Base-by-base conservation (phyloP, 2,797 vertebrate species). In the Nyctibius grandis region DNA sequence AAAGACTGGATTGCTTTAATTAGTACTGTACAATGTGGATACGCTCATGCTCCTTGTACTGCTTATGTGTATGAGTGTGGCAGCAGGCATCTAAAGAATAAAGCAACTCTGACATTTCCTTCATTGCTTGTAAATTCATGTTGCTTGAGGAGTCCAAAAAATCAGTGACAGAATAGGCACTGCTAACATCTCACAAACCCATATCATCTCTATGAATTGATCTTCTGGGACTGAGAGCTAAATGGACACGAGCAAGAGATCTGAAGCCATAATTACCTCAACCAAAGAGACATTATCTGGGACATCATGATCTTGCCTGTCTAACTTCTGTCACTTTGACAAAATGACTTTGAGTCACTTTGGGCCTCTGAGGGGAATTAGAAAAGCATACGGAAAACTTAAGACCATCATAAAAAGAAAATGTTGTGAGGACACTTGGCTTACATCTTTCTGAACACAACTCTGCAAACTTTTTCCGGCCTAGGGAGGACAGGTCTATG, bases 271-370 rank as follows among this genome's bases (percentile, higher is more conserved):
- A 97, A 96, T 95, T 95, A 91, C 89, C 65, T 96, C 89, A 90
- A n/a, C 61, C 38, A 53, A 88, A 83, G 67, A 93, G 44, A 91
- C 54, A 54, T 91, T 96, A 94, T 94, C 86, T 97, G 86, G 88
- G 93, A 93, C 95, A 96, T 60, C 67, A 29, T 70, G 86, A 96
- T 94, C 93, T 96, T 75, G 54, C 86, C 70, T 93, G 80, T 56
- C 90, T 96, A 94, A 91, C 73, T 95, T 85, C 67, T 91, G 91
- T 92, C 90, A 95, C 63, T 90, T 91, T 85, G 84, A 95, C 77
- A 94, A 93, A 97, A 96, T 92, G 40, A 95, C 90, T 96, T 92
- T 92, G 84, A 96, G 86, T 89, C 67, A 82, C 84, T 92, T 91
- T 42, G 85, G 48, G 40, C 80, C 93, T 85, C 88, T 38, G n/a